Evolutionary conservation across 2,113 vertebrate genomes (phyloP).

Genomic region (Albula glossodonta): DNA sequence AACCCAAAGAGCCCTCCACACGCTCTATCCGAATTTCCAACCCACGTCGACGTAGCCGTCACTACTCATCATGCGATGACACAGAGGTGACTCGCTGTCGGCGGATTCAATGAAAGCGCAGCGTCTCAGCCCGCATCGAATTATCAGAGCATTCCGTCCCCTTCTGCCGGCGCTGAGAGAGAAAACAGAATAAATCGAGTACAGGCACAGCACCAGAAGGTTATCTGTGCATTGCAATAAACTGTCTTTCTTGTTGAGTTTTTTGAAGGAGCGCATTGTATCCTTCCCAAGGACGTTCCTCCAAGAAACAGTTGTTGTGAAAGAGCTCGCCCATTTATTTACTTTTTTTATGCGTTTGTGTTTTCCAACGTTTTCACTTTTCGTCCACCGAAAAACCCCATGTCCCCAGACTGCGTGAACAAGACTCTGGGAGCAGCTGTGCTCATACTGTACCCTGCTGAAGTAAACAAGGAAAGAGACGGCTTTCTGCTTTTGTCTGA

Average conservation of each 20-base stretch:
- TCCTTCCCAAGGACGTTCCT: conserved; percentile 61
- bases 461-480: background rate
- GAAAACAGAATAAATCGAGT: conserved; percentile 65
- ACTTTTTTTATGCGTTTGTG: background rate
- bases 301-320: conserved; percentile 53
- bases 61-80: conserved; percentile 46
- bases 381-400: background rate
- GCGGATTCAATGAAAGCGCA: conserved; percentile 47
- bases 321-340: conserved; percentile 11
- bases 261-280: conserved; percentile 56
- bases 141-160: conserved; percentile 42
- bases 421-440: background rate
- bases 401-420: background rate
- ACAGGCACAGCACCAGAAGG: conserved; percentile 57
- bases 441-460: background rate
- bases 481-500: background rate
- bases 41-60: background rate
- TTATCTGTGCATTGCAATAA: conserved; percentile 43
- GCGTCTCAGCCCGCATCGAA: conserved; percentile 54
- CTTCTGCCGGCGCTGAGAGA: conserved; percentile 62
- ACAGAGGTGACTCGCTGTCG: conserved; percentile 52
- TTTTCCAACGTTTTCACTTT: conserved; percentile 47
- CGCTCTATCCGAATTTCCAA: background rate
- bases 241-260: conserved; percentile 58
- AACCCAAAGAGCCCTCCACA: background rate